These are phyloP conservation scores for Notarius quadriscutis DNA, from an alignment of 2,113 vertebrate species.

Conservation along the genomic window DNA sequence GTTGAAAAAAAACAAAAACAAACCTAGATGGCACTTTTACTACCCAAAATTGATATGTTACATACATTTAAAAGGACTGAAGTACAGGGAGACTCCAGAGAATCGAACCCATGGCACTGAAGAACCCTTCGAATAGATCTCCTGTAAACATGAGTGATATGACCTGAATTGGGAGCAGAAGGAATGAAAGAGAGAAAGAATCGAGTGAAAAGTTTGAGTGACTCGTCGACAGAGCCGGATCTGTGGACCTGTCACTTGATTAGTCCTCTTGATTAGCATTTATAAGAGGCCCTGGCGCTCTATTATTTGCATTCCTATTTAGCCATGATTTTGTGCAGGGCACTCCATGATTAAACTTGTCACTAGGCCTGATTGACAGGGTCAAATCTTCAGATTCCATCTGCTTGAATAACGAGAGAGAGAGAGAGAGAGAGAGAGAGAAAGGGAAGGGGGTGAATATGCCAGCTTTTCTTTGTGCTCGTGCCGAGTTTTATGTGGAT, in stretches of 20 bases:
- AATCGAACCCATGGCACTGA: conserved; percentile 1
- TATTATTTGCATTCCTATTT: conserved; percentile 99
- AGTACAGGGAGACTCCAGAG: conserved; percentile 65
- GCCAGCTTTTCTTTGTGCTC: conserved; percentile 85
- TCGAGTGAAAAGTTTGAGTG: conserved; percentile 78
- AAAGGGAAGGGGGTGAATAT: conserved; percentile 70
- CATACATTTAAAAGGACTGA: conserved; percentile 61
- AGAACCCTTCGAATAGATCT: background rate
- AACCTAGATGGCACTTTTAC: conserved; percentile 13
- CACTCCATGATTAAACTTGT: conserved; percentile 99
- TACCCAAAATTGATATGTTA: conserved; percentile 64
- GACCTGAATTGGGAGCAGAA: conserved; percentile 66
- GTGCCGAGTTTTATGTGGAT: conserved; percentile 74
- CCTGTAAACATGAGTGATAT: conserved; percentile 72
- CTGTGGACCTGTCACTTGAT: conserved; percentile 98
- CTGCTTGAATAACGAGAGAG: conserved; percentile 81
- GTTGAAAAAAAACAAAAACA: conserved; percentile 19
- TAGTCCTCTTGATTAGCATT: conserved; percentile 99
- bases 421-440: background rate
- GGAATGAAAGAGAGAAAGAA: conserved; percentile 60
- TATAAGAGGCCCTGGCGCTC: conserved; percentile 95
- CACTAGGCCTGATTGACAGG: conserved; percentile 96
- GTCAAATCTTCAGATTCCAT: conserved; percentile 98
- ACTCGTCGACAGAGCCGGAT: conserved; percentile 86
- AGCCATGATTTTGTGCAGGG: conserved; percentile 96